Evolutionary conservation across 2,797 vertebrate genomes (phyloP), one percentile per base, ranked within the genome.

Genomic region (Champsocephalus gunnari): DNA sequence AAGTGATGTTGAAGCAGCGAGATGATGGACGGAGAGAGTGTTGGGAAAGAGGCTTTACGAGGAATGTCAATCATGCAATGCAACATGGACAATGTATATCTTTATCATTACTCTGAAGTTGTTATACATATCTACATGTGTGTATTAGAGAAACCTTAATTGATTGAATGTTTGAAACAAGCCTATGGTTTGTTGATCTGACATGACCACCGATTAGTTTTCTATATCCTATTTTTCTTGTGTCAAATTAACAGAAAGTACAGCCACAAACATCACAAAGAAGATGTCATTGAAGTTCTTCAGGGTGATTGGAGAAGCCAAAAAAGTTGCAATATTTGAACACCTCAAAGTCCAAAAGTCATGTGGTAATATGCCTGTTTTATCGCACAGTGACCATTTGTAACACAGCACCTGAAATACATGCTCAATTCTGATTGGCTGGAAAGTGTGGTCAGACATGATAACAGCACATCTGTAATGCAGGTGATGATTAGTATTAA

Each of bases 31-130:
- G 24, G 78, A 80, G 50, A 47, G 77, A 76, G 44, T 73, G 62
- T 73, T 79, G 77, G 83, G 67, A 80, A 68, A 88, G 71, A 48
- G 70, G 58, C 62, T 71, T 64, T 65, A 71, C 10, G 8, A 69
- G 57, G 73, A 66, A 72, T n/a, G 71, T 48, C 24, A 24, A 0
- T 57, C 54, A 62, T 9, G 10, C 41, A 9, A 2, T 9, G 34
- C 34, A 2, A 0, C 1, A 13, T 17, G 4, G 54, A 71, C 38
- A 70, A 71, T 49, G 54, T 67, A 54, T 19, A 73, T 41, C 45
- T 19, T 41, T 8, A 51, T 4, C 12, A 16, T 24, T n/a, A 5
- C 38, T 43, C 14, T 60, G 12, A 55, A 6, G 43, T 3, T 24
- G 3, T 32, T 41, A 28, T 53, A 49, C 1, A 0, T 56, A 38